Conservation (phyloP, 2,113 vertebrate species). For the Lota lota region DNA sequence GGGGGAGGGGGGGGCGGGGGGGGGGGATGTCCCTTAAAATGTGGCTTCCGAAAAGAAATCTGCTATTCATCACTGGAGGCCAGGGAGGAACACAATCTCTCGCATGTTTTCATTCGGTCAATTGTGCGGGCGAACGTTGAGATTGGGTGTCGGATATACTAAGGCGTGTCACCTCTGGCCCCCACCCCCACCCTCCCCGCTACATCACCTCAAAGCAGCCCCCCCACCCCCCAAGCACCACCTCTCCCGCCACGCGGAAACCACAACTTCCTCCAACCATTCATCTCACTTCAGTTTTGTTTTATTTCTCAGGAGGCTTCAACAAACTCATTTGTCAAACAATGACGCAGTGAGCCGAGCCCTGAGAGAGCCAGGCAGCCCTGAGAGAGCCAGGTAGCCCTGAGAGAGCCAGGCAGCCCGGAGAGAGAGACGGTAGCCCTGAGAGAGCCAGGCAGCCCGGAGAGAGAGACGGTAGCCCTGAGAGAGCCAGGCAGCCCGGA, state of each 20-base stretch:
- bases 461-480: no score
- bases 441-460: background rate
- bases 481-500: background rate
- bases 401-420: no score
- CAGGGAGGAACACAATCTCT: background rate
- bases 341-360: background rate
- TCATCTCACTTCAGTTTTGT: background rate
- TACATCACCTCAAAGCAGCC: background rate
- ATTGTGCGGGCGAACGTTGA: background rate
- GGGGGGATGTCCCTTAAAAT: background rate
- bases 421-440: background rate
- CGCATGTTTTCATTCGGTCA: background rate
- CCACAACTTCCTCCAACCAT: background rate
- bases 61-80: background rate
- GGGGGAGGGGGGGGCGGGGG: background rate
- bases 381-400: background rate
- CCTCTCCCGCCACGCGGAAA: background rate
- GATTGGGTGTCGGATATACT: background rate
- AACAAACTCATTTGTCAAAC: background rate
- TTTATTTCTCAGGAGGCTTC: background rate
- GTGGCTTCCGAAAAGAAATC: background rate
- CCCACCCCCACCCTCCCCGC: background rate
- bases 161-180: background rate
- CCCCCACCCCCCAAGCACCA: background rate
- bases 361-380: background rate